Evolutionary conservation across 2,888 invertebrate species (phyloP).

Genomic region (Dolichopus griseipennis): DNA sequence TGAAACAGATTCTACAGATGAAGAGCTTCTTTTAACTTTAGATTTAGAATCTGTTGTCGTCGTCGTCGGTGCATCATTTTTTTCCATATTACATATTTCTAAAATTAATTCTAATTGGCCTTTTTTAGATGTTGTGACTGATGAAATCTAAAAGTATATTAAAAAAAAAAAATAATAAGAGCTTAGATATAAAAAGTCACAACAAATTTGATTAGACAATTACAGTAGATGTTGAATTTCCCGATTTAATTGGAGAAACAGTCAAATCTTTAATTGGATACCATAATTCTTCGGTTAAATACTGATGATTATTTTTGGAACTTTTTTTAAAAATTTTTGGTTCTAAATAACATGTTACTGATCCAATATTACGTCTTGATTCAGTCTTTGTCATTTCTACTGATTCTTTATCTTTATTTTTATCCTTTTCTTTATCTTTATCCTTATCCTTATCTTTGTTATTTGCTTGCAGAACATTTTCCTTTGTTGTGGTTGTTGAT

Average conservation of each 20-base stretch:
- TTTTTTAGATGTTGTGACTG: constrained; percentile 37
- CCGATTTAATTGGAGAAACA: constrained; percentile 15
- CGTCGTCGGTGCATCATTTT: constrained; percentile 10
- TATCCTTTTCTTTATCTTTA: constrained; percentile 22
- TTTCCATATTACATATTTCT: constrained; percentile 32
- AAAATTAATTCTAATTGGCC: constrained; percentile 40
- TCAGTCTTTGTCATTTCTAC: constrained; percentile 38
- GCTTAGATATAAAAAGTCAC: constrained; percentile 8
- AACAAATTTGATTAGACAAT: neutral
- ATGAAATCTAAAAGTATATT: constrained; percentile 29
- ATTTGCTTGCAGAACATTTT: constrained; percentile 11
- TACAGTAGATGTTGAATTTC: constrained; percentile 8
- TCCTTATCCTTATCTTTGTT: constrained; percentile 9
- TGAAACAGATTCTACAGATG: constrained; percentile 16
- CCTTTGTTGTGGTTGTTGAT: constrained; percentile 14
- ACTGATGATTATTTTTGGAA: constrained; percentile 30
- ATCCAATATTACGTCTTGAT: constrained; percentile 40
- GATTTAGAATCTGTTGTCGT: neutral
- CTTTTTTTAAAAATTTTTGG: constrained; percentile 40
- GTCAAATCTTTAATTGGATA: constrained; percentile 41
- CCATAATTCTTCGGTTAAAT: constrained; percentile 40
- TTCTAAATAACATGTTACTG: constrained; percentile 43
- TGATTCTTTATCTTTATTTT: constrained; percentile 22
- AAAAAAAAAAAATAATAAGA: constrained; percentile 13
- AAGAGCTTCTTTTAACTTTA: constrained; percentile 12